A percentile compares a stretch with the other conserved stretches of the same genome.
Conservation (phyloP, 2,113 vertebrate genomes). For the Marmota monax region DNA sequence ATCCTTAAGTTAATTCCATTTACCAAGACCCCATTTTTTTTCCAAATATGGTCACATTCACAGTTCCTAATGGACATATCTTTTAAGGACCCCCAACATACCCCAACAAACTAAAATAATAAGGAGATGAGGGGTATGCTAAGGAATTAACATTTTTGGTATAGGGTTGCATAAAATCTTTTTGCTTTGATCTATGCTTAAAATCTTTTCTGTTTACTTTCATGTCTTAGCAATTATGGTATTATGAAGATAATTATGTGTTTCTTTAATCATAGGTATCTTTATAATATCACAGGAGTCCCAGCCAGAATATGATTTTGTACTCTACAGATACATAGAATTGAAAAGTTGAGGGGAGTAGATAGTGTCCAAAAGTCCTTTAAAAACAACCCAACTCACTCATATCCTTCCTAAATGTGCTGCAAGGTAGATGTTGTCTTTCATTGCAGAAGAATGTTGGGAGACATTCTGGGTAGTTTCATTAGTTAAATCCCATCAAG, state of each 20-base stretch:
- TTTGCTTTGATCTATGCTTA: conserved; percentile 46
- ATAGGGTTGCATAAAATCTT: neutral
- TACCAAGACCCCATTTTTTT: neutral
- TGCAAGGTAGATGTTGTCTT: neutral
- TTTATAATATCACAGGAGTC: neutral
- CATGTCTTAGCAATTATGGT: neutral
- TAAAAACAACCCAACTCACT: neutral
- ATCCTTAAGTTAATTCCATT: neutral
- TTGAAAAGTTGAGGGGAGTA: neutral
- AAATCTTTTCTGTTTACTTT: conserved; percentile 44
- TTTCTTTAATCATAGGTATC: conserved; percentile 43
- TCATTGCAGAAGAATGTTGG: neutral
- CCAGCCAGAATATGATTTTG: neutral
- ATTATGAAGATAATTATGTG: conserved; percentile 3
- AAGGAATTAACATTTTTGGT: conserved; percentile 1
- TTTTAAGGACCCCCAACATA: neutral
- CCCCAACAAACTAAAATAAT: neutral
- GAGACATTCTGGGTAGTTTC: neutral
- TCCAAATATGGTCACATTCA: neutral
- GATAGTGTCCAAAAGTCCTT: neutral
- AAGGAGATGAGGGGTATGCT: neutral
- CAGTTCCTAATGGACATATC: neutral
- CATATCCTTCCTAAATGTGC: neutral
- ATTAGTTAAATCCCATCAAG: neutral
- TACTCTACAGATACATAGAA: neutral